These are phyloP conservation scores for Craniophora ligustri DNA, from an alignment of 2,888 invertebrate genomes.

Conservation along the genomic window DNA sequence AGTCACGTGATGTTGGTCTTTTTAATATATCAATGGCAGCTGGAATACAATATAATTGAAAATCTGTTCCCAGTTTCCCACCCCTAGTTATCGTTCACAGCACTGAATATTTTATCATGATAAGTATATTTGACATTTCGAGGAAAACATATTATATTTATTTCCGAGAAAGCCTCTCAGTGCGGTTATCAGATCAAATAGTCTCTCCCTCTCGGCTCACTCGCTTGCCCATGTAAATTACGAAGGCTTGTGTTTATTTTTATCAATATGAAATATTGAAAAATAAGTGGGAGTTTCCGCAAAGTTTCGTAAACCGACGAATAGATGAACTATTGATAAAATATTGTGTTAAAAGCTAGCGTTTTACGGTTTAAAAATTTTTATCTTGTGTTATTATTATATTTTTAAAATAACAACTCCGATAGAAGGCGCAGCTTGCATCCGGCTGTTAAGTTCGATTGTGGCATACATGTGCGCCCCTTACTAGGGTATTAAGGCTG, in stretches of 20 bases:
- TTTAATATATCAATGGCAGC: too few species aligned
- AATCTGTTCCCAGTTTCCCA: neutral
- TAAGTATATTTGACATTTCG: conserved; percentile 25
- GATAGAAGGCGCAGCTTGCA: too few species aligned
- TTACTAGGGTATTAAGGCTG: too few species aligned
- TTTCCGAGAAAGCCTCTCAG: conserved; percentile 14
- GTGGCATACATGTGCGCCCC: too few species aligned
- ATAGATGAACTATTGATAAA: neutral
- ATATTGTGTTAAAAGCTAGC: too few species aligned
- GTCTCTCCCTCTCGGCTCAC: conserved; percentile 5
- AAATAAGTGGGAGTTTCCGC: conserved; percentile 15
- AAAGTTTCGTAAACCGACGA: neutral
- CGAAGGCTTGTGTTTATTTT: conserved; percentile 21
- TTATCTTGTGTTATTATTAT: too few species aligned
- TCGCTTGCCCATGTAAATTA: conserved; percentile 34
- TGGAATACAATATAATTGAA: neutral
- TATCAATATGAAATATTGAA: conserved; percentile 11
- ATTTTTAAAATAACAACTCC: too few species aligned
- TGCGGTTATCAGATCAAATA: conserved; percentile 33
- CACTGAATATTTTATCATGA: conserved; percentile 35
- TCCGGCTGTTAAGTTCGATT: too few species aligned
- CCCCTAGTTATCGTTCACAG: conserved; percentile 6
- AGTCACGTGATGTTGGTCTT: too few species aligned
- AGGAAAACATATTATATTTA: conserved; percentile 37
- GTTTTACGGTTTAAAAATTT: too few species aligned